phyloP scores from a whole-genome alignment of 2,888 invertebrate species.

The Thalpophila matura region DNA sequence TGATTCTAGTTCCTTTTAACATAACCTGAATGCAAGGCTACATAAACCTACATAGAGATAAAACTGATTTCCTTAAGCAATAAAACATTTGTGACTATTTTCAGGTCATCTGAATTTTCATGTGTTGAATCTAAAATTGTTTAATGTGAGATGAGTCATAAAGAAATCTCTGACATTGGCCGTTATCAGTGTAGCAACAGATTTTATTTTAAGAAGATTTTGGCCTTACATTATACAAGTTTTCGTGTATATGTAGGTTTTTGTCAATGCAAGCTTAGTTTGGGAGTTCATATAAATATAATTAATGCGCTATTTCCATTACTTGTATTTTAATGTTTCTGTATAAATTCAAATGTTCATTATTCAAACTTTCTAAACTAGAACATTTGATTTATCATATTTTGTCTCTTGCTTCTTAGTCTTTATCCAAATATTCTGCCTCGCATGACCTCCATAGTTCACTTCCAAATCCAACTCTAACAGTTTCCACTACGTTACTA shows the following conservation, averaged over 20 bases:
- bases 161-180: slow-evolving; percentile 24
- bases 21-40: slow-evolving; percentile 22
- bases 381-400: slow-evolving; percentile 14
- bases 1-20: slow-evolving; percentile 16
- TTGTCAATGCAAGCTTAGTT: background rate
- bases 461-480: slow-evolving; percentile 5
- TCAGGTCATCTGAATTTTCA: slow-evolving; percentile 35
- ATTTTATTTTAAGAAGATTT: slow-evolving; percentile 6
- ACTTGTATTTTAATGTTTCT: slow-evolving; percentile 3
- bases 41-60: slow-evolving; percentile 46
- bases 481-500: slow-evolving; percentile 1
- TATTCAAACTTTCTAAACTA: slow-evolving; percentile 28
- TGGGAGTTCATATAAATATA: background rate
- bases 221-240: background rate
- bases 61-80: slow-evolving; percentile 51
- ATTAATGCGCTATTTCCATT: background rate
- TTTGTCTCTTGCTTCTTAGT: slow-evolving; percentile 8
- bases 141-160: slow-evolving; percentile 40
- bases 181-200: slow-evolving; percentile 21
- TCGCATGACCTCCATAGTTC: slow-evolving; percentile 2
- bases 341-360: background rate
- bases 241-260: background rate
- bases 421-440: background rate
- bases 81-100: slow-evolving; percentile 44
- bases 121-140: slow-evolving; percentile 36